Evolutionary conservation across 2,888 invertebrate genomes (phyloP), one percentile per base, ranked within the genome.

Genomic region (Tetheella fluctuosa): DNA sequence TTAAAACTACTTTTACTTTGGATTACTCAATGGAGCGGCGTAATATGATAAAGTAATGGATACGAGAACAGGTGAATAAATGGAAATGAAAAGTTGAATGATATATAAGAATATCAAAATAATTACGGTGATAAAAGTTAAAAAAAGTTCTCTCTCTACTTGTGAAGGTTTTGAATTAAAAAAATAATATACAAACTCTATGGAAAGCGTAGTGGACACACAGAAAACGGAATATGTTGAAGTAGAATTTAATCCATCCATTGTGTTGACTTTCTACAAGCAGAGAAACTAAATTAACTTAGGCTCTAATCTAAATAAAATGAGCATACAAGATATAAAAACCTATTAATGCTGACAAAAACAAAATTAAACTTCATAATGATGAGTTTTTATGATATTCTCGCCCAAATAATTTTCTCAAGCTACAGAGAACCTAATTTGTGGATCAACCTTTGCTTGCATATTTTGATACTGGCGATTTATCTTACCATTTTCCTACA

Each of bases 1-100:
- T 54, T 52, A 73, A 71, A 76, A 80, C 77, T 80, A 81, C 84
- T 84, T 81, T 85, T 83, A 85, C 84, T 83, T 74, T 34, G 25
- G 17, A 60, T 80, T 81, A 70, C 75, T 70, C 74, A 74, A 81
- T 75, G 53, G 55, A 59, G 15, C 28, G 55, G 60, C 52, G 37
- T 52, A 54, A 58, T 57, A 30, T 60, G 59, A 55, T 55, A 34
- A 23, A 37, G 55, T 55, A 55, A 54, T 54, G 30, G 28, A n/a
- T 54, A 54, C 20, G n/a, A 20, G 48, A 55, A 55, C 55, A 55
- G 55, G 55, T 55, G 55, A 55, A 37, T 55, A 37, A 55, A 15
- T 34, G 55, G 37, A 55, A 34, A 10, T 17, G 20, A 54, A 54
- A 25, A 12, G 30, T 17, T 20, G 10, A 54, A 30, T 28, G 17